Conservation (phyloP, 1,140 invertebrate species). For the Cyclina sinensis region DNA sequence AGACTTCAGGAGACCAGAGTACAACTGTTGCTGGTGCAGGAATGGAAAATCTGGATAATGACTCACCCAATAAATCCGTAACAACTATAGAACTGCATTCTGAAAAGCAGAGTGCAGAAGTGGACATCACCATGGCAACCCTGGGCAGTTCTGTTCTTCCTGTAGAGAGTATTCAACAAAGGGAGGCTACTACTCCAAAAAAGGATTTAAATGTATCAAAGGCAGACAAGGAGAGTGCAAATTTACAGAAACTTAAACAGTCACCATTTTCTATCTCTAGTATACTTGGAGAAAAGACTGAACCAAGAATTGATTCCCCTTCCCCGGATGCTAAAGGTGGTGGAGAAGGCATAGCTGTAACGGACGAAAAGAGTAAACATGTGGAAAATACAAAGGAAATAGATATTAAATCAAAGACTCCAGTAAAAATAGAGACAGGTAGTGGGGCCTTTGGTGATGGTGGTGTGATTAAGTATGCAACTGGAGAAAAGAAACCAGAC, state of each 20-base stretch:
- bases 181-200: constrained; percentile 15
- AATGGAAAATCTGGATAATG: neutral
- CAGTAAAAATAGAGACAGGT: neutral
- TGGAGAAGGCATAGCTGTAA: neutral
- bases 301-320: neutral
- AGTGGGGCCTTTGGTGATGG: neutral
- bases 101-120: constrained; percentile 49
- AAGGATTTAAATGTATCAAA: neutral
- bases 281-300: constrained; percentile 11
- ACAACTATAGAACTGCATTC: constrained; percentile 54
- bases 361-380: constrained; percentile 15
- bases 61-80: constrained; percentile 10
- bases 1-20: neutral
- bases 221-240: constrained; percentile 24
- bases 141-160: neutral
- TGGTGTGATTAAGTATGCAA: neutral
- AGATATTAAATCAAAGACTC: neutral
- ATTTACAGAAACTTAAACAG: constrained; percentile 7
- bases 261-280: constrained; percentile 27
- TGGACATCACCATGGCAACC: constrained; percentile 38
- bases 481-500: neutral
- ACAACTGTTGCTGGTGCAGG: constrained; percentile 25
- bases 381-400: neutral
- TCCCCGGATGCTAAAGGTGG: neutral
- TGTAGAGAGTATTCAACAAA: constrained; percentile 2